A percentile compares a stretch with the other conserved stretches of the same genome.
These are phyloP conservation scores for Leptarthrus brevirostris DNA, from an alignment of 2,888 invertebrate genomes.

Conservation along the genomic window DNA sequence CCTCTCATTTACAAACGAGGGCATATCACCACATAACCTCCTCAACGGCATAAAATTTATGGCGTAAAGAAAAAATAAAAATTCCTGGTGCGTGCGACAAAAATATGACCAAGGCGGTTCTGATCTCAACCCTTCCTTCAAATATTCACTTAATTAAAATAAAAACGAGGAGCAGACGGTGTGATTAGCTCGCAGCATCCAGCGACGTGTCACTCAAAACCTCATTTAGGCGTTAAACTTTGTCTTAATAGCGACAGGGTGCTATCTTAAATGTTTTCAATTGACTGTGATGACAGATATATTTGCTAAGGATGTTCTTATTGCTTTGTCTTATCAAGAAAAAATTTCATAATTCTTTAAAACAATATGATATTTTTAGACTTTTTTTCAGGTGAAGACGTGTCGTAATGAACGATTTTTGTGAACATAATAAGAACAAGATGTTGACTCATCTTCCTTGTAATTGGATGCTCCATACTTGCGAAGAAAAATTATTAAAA, in stretches of 20 bases:
- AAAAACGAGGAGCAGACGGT: slow-evolving; percentile 2
- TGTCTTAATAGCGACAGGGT: slow-evolving; percentile 39
- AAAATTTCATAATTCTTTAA: not conserved
- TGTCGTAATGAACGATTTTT: too few species aligned
- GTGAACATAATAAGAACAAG: too few species aligned
- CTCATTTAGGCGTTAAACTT: slow-evolving; percentile 38
- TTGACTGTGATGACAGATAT: slow-evolving; percentile 18
- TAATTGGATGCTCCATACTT: too few species aligned
- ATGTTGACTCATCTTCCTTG: too few species aligned
- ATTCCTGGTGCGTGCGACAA: not conserved
- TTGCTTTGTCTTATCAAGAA: not conserved
- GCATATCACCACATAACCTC: not conserved
- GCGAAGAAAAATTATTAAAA: too few species aligned
- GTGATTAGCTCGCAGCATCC: not conserved
- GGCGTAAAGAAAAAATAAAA: not conserved
- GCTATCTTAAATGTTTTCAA: not conserved
- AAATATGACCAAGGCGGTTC: slow-evolving; percentile 19
- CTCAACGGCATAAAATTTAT: not conserved
- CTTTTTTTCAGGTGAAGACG: not conserved
- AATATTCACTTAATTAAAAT: slow-evolving; percentile 31
- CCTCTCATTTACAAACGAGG: slow-evolving; percentile 7
- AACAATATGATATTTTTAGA: too few species aligned
- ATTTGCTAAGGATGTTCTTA: slow-evolving; percentile 16
- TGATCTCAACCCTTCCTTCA: slow-evolving; percentile 14
- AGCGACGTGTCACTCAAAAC: slow-evolving; percentile 25